Conservation (phyloP, 1,140 invertebrate genomes). For the Heliconius congener region DNA sequence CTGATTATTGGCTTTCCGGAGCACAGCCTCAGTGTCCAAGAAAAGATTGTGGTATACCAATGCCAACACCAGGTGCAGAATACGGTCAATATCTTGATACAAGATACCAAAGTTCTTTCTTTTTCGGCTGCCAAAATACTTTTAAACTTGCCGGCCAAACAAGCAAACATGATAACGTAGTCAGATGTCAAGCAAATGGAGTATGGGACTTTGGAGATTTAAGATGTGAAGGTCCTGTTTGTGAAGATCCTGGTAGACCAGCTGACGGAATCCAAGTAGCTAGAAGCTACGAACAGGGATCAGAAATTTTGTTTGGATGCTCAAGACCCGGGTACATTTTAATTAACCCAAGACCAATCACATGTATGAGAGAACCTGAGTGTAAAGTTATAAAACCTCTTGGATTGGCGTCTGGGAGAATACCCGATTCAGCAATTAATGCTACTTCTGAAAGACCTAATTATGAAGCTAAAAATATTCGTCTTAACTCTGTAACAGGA, state of each 20-base stretch:
- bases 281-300: slow-evolving; percentile 95
- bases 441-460: slow-evolving; percentile 96
- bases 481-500: slow-evolving; percentile 96
- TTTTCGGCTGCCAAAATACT: slow-evolving; percentile 97
- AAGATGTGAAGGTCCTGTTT: slow-evolving; percentile 96
- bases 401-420: slow-evolving; percentile 94
- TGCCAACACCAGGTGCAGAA: slow-evolving; percentile 94
- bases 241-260: slow-evolving; percentile 96
- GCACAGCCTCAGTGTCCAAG: slow-evolving; percentile 91
- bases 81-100: slow-evolving; percentile 94
- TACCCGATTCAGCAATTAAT: slow-evolving; percentile 97
- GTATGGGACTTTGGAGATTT: slow-evolving; percentile 99
- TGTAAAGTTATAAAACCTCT: slow-evolving; percentile 96
- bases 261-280: slow-evolving; percentile 94
- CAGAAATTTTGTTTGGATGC: slow-evolving; percentile 95
- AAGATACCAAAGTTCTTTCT: slow-evolving; percentile 95
- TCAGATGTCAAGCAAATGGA: slow-evolving; percentile 94
- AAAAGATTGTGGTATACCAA: slow-evolving; percentile 92
- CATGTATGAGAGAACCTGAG: slow-evolving; percentile 94
- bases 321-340: slow-evolving; percentile 95
- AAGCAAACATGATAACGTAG: slow-evolving; percentile 94
- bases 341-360: slow-evolving; percentile 94
- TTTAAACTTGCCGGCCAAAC: slow-evolving; percentile 97
- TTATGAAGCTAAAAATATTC: slow-evolving; percentile 94
- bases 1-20: slow-evolving; percentile 96